phyloP scores from a whole-genome alignment of 2,113 vertebrate species.

The Cyprinodon variegatus region DNA sequence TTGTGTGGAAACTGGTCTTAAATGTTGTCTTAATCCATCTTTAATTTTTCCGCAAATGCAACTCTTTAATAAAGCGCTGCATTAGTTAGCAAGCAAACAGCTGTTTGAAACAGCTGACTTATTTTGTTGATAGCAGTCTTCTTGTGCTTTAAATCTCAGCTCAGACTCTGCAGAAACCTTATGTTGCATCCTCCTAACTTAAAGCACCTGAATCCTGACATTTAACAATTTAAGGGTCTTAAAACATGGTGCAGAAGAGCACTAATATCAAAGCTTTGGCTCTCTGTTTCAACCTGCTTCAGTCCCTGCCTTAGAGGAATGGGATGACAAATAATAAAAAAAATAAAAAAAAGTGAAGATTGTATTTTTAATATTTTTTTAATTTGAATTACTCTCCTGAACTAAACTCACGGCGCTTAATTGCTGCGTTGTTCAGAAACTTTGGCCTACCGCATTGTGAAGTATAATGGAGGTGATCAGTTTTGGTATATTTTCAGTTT shows the following conservation, averaged over 20 bases:
- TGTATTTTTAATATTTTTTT: slow-evolving; percentile 18
- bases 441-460: slow-evolving; percentile 16
- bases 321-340: slow-evolving; percentile 58
- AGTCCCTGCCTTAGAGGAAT: slow-evolving; percentile 49
- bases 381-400: neutral
- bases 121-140: slow-evolving; percentile 45
- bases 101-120: slow-evolving; percentile 43
- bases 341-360: slow-evolving; percentile 1
- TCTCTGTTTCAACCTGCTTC: slow-evolving; percentile 43
- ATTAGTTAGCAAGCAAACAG: slow-evolving; percentile 37
- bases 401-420: slow-evolving; percentile 22
- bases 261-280: slow-evolving; percentile 57
- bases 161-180: slow-evolving; percentile 59
- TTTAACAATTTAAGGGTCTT: slow-evolving; percentile 69
- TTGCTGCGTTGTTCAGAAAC: slow-evolving; percentile 55
- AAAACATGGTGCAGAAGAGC: slow-evolving; percentile 39
- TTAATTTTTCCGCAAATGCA: neutral
- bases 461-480: slow-evolving; percentile 14
- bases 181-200: slow-evolving; percentile 67
- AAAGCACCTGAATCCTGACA: slow-evolving; percentile 57
- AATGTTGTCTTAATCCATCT: neutral
- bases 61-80: slow-evolving; percentile 28
- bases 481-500: slow-evolving; percentile 21
- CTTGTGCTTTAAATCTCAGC: slow-evolving; percentile 44
- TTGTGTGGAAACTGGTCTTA: neutral